Base-by-base conservation (phyloP, 2,888 invertebrate genomes). In the Leptopilina syphax region DNA sequence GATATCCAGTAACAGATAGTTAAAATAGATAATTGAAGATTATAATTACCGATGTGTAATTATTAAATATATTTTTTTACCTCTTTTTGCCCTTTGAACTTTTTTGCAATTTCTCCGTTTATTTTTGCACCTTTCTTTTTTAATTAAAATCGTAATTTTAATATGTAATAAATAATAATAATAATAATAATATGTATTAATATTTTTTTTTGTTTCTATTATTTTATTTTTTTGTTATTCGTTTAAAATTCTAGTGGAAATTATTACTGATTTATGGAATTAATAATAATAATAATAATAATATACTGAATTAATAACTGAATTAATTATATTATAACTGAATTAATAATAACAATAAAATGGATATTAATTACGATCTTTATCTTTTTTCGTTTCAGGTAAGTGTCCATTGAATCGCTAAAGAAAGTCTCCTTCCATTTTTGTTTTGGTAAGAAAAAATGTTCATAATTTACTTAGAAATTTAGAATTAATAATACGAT, bases 321-420 rank as follows among this genome's bases (percentile, higher is more conserved):
- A 34, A 34, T 34, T 34, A 1, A 34, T 34, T 34, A 3, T 34
- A 34, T 3, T 34, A 34, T 34, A 34, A 34, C 34, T 34, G 34
- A 34, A 34, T 34, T 34, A 34, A 4, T 34, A 34, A 34, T 34
- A 4, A 1, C 34, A 34, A 34, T 1, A 4, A 3, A 1, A 4
- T 4, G 12, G 4, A 57, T 57, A 57, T 13, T 57, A n/a, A 57
- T 57, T 57, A 4, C n/a, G 12, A 57, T 57, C 4, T 13, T 13
- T 13, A 12, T 57, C 8, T 54, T 73, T 57, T 12, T 41, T 34
- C 57, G 57, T 57, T 73, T 34, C 57, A 73, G 57, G 73, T 73
- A 57, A 73, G 73, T 73, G n/a, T n/a, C 18, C 7, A 3, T 34
- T 70, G 9, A 4, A 12, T n/a, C 73, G 12, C 0, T 34, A 13